A percentile compares a stretch with the other conserved stretches of the same genome.
Evolutionary conservation across 2,888 invertebrate species (phyloP).

Genomic region (Rotaria magnacalcarata): DNA sequence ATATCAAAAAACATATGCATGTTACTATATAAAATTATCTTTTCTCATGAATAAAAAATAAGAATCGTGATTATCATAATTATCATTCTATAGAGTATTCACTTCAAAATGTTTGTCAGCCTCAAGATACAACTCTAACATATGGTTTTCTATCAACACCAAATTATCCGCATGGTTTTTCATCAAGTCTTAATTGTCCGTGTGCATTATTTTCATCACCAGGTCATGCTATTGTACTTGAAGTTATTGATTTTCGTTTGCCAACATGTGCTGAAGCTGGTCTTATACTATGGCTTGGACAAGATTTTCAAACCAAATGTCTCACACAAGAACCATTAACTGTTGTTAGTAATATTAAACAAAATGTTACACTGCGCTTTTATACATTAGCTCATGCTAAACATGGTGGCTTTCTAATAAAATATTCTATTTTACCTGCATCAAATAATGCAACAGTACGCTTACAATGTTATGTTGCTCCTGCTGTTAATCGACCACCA

Average conservation of each 20-base stretch:
- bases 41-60: not conserved
- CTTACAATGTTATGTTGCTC: conserved; percentile 23
- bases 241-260: conserved; percentile 44
- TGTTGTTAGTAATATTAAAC: conserved; percentile 40
- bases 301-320: conserved; percentile 42
- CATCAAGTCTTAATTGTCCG: conserved; percentile 42
- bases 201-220: conserved; percentile 41
- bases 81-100: conserved; percentile 36
- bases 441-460: conserved; percentile 32
- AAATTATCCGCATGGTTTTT: conserved; percentile 39
- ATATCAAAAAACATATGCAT: not conserved
- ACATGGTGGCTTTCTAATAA: conserved; percentile 44
- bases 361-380: conserved; percentile 44
- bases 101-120: conserved; percentile 42
- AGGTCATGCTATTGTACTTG: conserved; percentile 27
- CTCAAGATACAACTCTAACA: conserved; percentile 42
- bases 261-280: conserved; percentile 45
- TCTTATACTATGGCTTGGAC: conserved; percentile 43
- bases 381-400: conserved; percentile 37
- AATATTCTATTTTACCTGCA: conserved; percentile 38
- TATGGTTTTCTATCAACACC: conserved; percentile 43
- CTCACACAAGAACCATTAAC: conserved; percentile 37
- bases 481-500: not conserved
- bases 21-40: not conserved
- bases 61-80: not conserved